phyloP scores from a whole-genome alignment of 2,797 vertebrate species.

The Fistularia tabacaria region DNA sequence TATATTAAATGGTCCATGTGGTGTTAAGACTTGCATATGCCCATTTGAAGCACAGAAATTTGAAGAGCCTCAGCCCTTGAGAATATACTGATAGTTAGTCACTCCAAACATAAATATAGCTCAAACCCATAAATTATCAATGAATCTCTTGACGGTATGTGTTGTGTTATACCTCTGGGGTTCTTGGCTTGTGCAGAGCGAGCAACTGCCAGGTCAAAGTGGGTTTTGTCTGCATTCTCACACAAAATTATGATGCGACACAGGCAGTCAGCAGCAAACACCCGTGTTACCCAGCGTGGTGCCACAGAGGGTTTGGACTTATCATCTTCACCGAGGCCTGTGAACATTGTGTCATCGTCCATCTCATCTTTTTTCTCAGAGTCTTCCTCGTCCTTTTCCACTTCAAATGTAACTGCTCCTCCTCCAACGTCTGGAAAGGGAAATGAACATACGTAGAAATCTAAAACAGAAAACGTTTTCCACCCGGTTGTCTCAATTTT shows the following conservation, averaged over 20 bases:
- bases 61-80: too few species aligned
- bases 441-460: not conserved
- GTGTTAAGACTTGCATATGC: too few species aligned
- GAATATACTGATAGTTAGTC: too few species aligned
- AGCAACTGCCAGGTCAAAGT: conserved; percentile 92
- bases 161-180: conserved; percentile 81
- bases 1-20: too few species aligned
- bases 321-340: conserved; percentile 90
- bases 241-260: conserved; percentile 93
- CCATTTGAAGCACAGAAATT: too few species aligned
- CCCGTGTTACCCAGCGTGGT: conserved; percentile 95
- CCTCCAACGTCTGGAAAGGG: conserved; percentile 82
- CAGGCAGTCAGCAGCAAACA: conserved; percentile 95
- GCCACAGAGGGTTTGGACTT: conserved; percentile 95
- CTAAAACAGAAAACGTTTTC: conserved; percentile 1
- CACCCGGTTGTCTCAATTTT: not conserved
- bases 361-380: conserved; percentile 96
- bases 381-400: conserved; percentile 92
- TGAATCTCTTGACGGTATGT: conserved; percentile 4
- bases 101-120: not conserved
- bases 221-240: conserved; percentile 86
- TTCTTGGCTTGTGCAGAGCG: conserved; percentile 85
- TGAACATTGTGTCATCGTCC: conserved; percentile 98
- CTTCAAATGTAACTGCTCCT: conserved; percentile 77
- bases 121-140: not conserved